Percentiles rank a stretch among this genome's conserved stretches.
phyloP scores from a whole-genome alignment of 2,113 vertebrate genomes.

The Dolichotis patagonum region DNA sequence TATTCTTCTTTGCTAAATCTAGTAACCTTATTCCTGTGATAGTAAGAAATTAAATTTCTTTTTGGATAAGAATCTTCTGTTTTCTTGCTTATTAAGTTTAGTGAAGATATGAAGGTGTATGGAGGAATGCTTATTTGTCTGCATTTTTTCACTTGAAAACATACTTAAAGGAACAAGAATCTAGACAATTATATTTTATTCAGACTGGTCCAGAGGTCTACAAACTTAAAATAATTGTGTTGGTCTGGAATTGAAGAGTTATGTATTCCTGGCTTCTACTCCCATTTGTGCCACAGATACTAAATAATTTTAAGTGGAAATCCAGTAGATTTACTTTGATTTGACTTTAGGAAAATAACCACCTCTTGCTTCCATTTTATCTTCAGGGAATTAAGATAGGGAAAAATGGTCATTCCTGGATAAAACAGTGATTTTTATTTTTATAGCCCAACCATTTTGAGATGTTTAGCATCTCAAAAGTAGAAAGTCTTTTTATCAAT shows the following conservation, averaged over 20 bases:
- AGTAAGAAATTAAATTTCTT: not conserved
- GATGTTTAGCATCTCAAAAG: not conserved
- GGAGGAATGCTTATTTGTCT: not conserved
- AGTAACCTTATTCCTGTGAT: not conserved
- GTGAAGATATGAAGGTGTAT: not conserved
- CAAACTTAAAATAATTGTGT: constrained; percentile 30
- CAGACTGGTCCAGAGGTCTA: not conserved
- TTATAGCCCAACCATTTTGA: not conserved
- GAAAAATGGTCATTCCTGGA: not conserved
- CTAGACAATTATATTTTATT: not conserved
- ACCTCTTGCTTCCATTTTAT: not conserved
- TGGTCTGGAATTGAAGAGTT: not conserved
- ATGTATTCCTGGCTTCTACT: not conserved
- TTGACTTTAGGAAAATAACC: constrained; percentile 26
- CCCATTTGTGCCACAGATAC: not conserved
- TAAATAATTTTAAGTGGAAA: constrained; percentile 42
- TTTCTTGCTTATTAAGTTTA: constrained; percentile 14
- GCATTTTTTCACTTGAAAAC: not conserved
- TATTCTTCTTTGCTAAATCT: constrained; percentile 46
- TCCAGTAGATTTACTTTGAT: not conserved
- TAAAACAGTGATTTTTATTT: constrained; percentile 33
- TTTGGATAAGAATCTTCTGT: not conserved
- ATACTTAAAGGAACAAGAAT: not conserved
- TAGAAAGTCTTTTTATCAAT: not conserved
- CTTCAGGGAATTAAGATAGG: not conserved